Percentiles rank a stretch among this genome's conserved stretches.
Conservation (phyloP, 1,140 invertebrate genomes). For the Drosophila novamexicana region DNA sequence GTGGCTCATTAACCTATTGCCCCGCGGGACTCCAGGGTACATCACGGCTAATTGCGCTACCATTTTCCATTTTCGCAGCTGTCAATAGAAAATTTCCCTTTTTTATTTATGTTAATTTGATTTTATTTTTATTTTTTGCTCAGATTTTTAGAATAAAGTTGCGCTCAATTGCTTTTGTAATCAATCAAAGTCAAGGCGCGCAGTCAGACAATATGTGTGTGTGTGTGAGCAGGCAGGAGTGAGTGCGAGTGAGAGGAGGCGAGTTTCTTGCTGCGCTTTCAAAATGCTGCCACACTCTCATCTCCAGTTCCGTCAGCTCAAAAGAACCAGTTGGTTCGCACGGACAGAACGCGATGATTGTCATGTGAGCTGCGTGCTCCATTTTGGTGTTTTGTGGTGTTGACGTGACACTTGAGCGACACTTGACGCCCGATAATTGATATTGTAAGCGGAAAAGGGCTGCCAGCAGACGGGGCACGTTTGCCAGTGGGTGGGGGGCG, state of each 20-base stretch:
- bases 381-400: conserved; percentile 54
- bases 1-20: conserved; percentile 43
- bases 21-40: conserved; percentile 10
- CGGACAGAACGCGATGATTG: conserved; percentile 31
- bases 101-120: conserved; percentile 76
- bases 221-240: neutral
- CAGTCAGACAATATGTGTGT: conserved; percentile 30
- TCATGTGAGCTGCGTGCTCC: conserved; percentile 34
- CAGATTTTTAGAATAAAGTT: conserved; percentile 30
- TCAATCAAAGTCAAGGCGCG: conserved; percentile 70
- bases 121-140: conserved; percentile 36
- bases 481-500: conserved; percentile 13
- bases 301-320: conserved; percentile 5
- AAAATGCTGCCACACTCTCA: conserved; percentile 52
- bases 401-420: conserved; percentile 79
- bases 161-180: conserved; percentile 78
- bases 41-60: conserved; percentile 52
- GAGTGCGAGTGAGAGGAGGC: neutral
- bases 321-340: conserved; percentile 10
- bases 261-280: conserved; percentile 12
- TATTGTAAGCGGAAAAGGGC: conserved; percentile 47
- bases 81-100: conserved; percentile 59
- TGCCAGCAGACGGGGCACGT: neutral
- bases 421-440: conserved; percentile 77
- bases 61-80: conserved; percentile 45